These are phyloP conservation scores for Molothrus ater DNA, from an alignment of 2,797 vertebrate genomes.

Conservation along the genomic window DNA sequence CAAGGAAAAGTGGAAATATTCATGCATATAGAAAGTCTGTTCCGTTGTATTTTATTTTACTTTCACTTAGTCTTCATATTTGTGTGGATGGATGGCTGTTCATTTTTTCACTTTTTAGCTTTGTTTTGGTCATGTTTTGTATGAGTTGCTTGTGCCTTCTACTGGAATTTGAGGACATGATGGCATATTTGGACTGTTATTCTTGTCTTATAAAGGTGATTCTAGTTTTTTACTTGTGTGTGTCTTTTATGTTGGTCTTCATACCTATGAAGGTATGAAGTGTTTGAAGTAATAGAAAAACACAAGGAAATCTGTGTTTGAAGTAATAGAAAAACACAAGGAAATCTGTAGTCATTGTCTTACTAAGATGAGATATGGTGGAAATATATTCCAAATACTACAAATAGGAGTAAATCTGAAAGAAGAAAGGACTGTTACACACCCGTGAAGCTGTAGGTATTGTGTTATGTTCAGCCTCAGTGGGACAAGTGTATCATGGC, in stretches of 20 bases:
- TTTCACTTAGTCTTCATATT: background rate
- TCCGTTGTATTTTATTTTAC: background rate
- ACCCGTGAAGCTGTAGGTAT: background rate
- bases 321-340: background rate
- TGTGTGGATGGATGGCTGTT: background rate
- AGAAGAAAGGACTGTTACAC: background rate
- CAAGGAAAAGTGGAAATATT: slow-evolving; percentile 62
- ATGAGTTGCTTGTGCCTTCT: background rate
- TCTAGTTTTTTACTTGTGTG: background rate
- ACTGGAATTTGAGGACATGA: background rate
- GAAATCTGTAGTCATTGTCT: background rate
- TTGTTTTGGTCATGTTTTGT: background rate
- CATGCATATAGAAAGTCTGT: slow-evolving; percentile 64
- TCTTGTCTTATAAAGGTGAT: background rate
- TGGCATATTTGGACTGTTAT: background rate
- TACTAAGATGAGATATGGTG: background rate
- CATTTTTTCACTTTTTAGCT: background rate
- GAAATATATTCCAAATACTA: background rate
- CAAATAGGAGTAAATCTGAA: background rate
- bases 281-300: background rate
- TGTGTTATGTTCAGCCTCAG: background rate
- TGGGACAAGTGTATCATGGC: background rate
- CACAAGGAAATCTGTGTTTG: background rate
- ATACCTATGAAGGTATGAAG: fast-evolving
- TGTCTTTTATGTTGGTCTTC: background rate